Base-by-base conservation (phyloP, 2,888 invertebrate genomes). In the Myathropa florea region DNA sequence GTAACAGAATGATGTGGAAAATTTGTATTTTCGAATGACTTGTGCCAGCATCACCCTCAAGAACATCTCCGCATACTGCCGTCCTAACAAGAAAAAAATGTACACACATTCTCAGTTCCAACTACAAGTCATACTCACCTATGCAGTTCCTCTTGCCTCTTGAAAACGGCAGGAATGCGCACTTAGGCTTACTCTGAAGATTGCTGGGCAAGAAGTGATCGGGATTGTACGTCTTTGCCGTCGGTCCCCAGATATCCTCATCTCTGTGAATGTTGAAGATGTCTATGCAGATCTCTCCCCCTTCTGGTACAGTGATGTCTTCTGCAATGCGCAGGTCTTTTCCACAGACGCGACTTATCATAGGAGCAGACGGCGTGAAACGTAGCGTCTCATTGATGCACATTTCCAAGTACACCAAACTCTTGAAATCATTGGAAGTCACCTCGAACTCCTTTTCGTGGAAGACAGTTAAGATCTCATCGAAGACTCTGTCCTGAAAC, bases 81-180 rank as follows among this genome's bases (percentile, higher is more conserved):
- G 89, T 57, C 89, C 89, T 89, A 21, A 24, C 9, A 36, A 30
- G 63, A n/a, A 89, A n/a, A 23, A 23, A 23, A n/a, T 28, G n/a
- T n/a, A n/a, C 63, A n/a, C 2, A n/a, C 26, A 28, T 7, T n/a
- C 7, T 9, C 9, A 1, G 1, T 23, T 9, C n/a, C 26, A 6
- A 26, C 6, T 14, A 23, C 9, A 28, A n/a, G n/a, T 2, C 7
- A 46, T 18, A 46, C 60, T 36, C 82, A 90, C 91, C 91, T 80
- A 92, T 91, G 46, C 92, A 92, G 71, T 90, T 92, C 10, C 92
- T 82, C 14, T 90, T 89, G 3, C 92, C 92, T 68, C 91, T 91
- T 9, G 91, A 90, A 53, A 92, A 92, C 3, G 92, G 92, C 72
- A 92, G 89, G 78, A 88, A 92, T 0, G 91, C 90, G 67, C 90